phyloP scores from a whole-genome alignment of 2,888 invertebrate genomes.

The Tenthredo mesomela region DNA sequence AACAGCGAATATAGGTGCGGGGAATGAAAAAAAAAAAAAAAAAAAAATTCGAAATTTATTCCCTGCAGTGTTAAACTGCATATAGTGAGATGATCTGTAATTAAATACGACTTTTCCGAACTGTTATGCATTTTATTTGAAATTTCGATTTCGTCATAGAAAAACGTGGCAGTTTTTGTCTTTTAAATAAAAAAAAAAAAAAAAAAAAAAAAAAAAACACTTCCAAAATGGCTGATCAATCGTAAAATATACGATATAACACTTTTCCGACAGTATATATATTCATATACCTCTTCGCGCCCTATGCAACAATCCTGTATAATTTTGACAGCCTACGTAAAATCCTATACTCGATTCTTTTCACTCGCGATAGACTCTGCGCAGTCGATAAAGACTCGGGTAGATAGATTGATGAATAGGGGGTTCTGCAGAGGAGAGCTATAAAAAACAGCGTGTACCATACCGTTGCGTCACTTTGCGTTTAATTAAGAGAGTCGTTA shows the following conservation, averaged over 20 bases:
- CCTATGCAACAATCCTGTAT: conserved; percentile 17
- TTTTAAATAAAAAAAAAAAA: background rate
- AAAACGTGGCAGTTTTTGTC: background rate
- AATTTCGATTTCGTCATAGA: background rate
- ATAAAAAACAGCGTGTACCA: conserved; percentile 24
- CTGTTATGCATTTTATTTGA: background rate
- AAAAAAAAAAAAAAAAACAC: background rate
- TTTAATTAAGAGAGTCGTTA: conserved; percentile 33
- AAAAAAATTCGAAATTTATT: background rate
- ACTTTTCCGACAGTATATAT: background rate
- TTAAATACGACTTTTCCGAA: background rate
- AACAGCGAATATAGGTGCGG: background rate
- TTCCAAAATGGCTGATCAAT: conserved; percentile 31
- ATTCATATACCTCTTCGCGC: background rate
- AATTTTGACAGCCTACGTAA: conserved; percentile 40
- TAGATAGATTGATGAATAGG: conserved; percentile 40
- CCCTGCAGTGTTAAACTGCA: background rate
- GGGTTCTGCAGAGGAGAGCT: conserved; percentile 6
- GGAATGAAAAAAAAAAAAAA: background rate
- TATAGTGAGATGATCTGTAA: background rate
- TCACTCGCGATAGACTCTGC: conserved; percentile 29
- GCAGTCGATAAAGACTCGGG: conserved; percentile 42
- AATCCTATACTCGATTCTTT: conserved; percentile 43
- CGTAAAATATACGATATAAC: background rate
- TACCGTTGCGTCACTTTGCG: conserved; percentile 30